Base-by-base conservation (phyloP, 1,140 invertebrate species). In the Drosophila trapezifrons region DNA sequence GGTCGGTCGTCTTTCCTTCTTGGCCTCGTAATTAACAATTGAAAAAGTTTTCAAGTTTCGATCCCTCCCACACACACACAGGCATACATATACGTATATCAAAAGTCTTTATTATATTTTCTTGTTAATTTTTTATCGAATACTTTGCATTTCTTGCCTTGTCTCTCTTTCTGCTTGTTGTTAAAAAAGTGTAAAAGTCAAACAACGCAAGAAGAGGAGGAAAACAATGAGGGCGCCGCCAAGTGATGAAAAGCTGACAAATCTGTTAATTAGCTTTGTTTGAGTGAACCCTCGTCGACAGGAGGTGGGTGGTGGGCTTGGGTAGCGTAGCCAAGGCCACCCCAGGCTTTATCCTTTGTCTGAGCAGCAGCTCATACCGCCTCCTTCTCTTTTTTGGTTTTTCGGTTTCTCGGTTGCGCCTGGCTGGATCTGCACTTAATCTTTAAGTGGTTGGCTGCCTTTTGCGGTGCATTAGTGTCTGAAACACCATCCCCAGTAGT, bases 231-330 rank as follows among this genome's bases (percentile, higher is more conserved):
- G 56, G 69, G 77, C 76, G 37, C 63, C 56, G 65, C 62, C 70
- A 76, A 89, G 83, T 86, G 83, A 86, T 89, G 83, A 86, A 89
- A 89, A 89, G 84, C 84, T 89, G 84, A 89, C 84, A 89, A 89
- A 89, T 89, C 84, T 89, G 84, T 90, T 89, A 89, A 89, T 89
- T 89, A 89, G 84, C 84, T 89, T 89, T 89, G 84, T 89, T 84
- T 90, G 84, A 84, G 70, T 78, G 77, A 89, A 72, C 80, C 66
- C 72, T 32, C 10, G 46, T 47, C 20, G 71, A 40, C 37, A 47
- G 47, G 22, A 6, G 42, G 10, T 17, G 29, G 49, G 27, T 37
- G 42, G 29, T 27, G 25, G 35, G 32, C 4, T 22, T 13, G 17
- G 4, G 4, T 7, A 7, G 18, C 22, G 25, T 38, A 18, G 13